These are phyloP conservation scores for Cephonodes hylas DNA, from an alignment of 2,888 invertebrate species.

Conservation along the genomic window DNA sequence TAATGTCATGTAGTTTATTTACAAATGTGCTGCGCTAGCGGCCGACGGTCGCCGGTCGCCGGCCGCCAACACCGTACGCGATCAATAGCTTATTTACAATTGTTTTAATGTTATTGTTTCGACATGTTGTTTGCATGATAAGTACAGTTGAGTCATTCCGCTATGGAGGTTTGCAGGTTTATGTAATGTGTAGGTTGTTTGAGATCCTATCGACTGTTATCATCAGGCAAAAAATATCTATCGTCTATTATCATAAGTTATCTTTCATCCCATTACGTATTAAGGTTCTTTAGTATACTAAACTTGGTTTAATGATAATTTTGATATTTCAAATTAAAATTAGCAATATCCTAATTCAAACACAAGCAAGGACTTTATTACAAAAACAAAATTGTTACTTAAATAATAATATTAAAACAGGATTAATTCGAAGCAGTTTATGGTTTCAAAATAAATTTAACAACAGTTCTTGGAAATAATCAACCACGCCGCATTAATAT, in stretches of 20 bases:
- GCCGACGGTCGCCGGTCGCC: neutral
- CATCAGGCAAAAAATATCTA: too few relatives aligned
- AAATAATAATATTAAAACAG: neutral
- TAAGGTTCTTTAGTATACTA: neutral
- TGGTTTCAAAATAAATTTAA: neutral
- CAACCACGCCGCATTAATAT: constrained; percentile 5
- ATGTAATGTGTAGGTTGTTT: too few relatives aligned
- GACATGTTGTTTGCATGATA: neutral
- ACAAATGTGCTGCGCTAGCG: neutral
- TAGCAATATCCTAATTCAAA: neutral
- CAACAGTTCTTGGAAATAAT: constrained; percentile 4
- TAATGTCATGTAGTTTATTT: constrained; percentile 36
- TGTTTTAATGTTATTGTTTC: neutral
- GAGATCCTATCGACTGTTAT: too few relatives aligned
- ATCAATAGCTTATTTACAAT: neutral
- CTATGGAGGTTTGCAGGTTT: neutral
- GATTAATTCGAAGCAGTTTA: neutral
- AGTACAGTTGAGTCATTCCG: neutral
- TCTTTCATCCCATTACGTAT: too few relatives aligned
- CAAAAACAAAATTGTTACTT: too few relatives aligned
- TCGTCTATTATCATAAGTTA: too few relatives aligned
- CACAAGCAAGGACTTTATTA: too few relatives aligned
- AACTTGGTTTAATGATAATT: neutral
- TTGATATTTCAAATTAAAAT: neutral
- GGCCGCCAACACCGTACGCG: neutral